phyloP scores from a whole-genome alignment of 2,113 vertebrate species.

The Artemisiospiza belli region DNA sequence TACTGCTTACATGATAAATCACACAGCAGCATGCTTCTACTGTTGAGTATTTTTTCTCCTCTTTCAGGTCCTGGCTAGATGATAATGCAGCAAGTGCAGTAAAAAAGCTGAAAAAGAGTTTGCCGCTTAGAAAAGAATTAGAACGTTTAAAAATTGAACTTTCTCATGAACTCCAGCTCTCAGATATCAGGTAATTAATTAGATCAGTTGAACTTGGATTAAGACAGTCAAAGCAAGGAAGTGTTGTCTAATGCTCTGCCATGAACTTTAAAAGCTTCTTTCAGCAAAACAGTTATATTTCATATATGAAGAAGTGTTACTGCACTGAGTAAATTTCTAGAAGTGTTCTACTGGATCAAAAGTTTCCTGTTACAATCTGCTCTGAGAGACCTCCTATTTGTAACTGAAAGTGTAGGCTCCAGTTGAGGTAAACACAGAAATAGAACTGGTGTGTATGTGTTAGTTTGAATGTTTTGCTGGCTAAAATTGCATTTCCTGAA shows the following conservation, averaged over 20 bases:
- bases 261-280: neutral
- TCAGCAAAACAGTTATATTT: neutral
- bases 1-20: neutral
- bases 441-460: rapidly evolving
- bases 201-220: neutral
- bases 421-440: neutral
- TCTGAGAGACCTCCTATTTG: neutral
- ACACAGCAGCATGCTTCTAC: neutral
- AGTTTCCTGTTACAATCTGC: neutral
- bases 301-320: neutral
- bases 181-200: constrained; percentile 86
- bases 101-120: constrained; percentile 84
- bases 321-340: neutral
- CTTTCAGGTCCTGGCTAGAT: constrained; percentile 87
- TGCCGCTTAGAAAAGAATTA: constrained; percentile 87
- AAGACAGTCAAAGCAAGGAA: neutral
- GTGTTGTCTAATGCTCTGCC: neutral
- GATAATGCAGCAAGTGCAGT: constrained; percentile 81
- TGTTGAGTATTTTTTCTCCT: neutral
- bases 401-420: neutral
- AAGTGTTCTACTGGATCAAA: neutral
- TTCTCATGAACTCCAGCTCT: constrained; percentile 79
- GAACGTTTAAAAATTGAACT: constrained; percentile 86
- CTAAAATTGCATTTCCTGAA: neutral
- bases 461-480: neutral